Evolutionary conservation across 2,113 vertebrate genomes (phyloP).

Genomic region (Todiramphus saurophagus): DNA sequence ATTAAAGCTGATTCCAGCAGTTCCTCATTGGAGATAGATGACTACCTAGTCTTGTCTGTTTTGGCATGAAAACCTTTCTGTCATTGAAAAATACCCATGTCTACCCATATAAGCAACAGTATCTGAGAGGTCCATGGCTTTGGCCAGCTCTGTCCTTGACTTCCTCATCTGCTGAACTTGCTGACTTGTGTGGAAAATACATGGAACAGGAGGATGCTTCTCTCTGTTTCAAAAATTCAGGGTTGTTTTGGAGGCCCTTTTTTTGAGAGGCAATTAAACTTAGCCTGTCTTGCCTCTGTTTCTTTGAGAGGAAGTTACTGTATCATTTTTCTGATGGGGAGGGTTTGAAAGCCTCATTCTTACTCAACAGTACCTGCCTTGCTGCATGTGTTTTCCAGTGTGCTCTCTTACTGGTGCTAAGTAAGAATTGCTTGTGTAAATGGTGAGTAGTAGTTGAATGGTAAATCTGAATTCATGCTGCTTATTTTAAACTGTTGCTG

Average conservation of each 20-base stretch:
- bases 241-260: not conserved
- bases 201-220: not conserved
- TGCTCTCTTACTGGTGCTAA: not conserved
- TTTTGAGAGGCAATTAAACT: not conserved
- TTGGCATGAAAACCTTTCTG: not conserved
- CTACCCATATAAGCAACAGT: not conserved
- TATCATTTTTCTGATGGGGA: not conserved
- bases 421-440: not conserved
- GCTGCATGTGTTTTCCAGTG: not conserved
- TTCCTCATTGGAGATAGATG: not conserved
- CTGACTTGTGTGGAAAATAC: fast-evolving
- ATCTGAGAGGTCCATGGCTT: not conserved
- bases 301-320: not conserved
- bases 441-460: not conserved
- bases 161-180: not conserved
- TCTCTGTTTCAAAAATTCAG: not conserved
- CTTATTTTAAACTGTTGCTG: not conserved
- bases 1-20: not conserved
- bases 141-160: not conserved
- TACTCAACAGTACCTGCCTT: not conserved
- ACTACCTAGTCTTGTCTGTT: not conserved
- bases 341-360: not conserved
- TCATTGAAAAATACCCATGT: not conserved
- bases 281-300: not conserved
- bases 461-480: not conserved